These are phyloP conservation scores for Cepphus grylle DNA, from an alignment of 2,113 vertebrate genomes.

Conservation along the genomic window DNA sequence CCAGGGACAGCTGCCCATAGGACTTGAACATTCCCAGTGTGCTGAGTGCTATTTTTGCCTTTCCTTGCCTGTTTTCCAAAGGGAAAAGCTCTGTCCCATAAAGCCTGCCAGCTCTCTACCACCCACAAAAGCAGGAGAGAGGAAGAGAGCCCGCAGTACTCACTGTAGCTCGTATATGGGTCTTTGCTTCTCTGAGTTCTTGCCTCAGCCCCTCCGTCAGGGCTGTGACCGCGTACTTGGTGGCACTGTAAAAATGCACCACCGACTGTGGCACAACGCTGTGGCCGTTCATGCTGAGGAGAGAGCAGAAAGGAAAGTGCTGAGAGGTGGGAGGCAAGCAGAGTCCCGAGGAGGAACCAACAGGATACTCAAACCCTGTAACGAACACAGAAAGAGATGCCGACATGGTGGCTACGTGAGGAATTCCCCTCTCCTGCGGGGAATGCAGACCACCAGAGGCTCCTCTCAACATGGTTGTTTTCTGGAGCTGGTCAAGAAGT, in stretches of 20 bases:
- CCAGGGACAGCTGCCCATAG: not conserved
- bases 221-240: slow-evolving; percentile 92
- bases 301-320: not conserved
- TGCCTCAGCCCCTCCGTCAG: slow-evolving; percentile 92
- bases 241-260: slow-evolving; percentile 91
- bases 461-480: accelerated
- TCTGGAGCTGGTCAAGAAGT: not conserved
- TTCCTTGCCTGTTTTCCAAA: not conserved
- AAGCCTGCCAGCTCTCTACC: not conserved
- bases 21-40: not conserved
- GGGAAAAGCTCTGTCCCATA: not conserved
- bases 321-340: not conserved
- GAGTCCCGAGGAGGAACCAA: not conserved
- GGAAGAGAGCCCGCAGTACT: slow-evolving; percentile 22
- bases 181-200: slow-evolving; percentile 89
- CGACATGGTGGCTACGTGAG: accelerated
- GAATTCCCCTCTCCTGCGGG: not conserved
- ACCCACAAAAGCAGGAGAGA: not conserved
- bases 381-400: accelerated
- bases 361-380: accelerated
- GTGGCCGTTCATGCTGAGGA: slow-evolving; percentile 89
- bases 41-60: accelerated
- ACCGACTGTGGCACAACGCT: slow-evolving; percentile 78
- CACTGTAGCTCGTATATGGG: slow-evolving; percentile 92
- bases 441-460: accelerated